phyloP scores from a whole-genome alignment of 2,113 vertebrate genomes.

The Silurus meridionalis region DNA sequence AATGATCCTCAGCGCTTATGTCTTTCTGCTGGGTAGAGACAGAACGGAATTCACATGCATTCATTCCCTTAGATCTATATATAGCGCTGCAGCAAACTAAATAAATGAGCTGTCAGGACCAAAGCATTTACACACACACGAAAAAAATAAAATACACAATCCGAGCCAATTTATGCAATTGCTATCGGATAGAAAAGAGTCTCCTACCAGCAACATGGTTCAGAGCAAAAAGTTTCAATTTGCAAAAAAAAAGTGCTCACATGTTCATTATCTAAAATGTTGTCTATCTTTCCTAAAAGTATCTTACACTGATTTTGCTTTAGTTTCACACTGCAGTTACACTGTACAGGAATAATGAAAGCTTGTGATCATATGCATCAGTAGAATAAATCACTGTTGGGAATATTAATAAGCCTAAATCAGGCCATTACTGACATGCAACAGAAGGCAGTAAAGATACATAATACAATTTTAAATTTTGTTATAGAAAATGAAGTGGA shows the following conservation, averaged over 20 bases:
- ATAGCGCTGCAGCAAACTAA: constrained; percentile 71
- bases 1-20: constrained; percentile 63
- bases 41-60: constrained; percentile 60
- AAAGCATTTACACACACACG: constrained; percentile 69
- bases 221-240: background rate
- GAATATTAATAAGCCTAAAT: background rate
- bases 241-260: too few species aligned
- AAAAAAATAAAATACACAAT: constrained; percentile 64
- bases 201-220: constrained; percentile 42
- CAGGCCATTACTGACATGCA: background rate
- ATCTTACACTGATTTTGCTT: background rate
- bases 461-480: background rate
- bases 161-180: constrained; percentile 73
- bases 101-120: constrained; percentile 81
- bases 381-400: background rate
- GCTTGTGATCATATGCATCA: background rate
- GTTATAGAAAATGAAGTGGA: background rate
- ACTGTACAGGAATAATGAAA: background rate
- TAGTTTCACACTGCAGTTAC: background rate
- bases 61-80: constrained; percentile 61
- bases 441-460: background rate
- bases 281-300: background rate
- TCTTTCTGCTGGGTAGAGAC: constrained; percentile 57
- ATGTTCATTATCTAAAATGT: too few species aligned
- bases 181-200: constrained; percentile 76